Base-by-base conservation (phyloP, 2,113 vertebrate genomes). In the Aphelocoma coerulescens region DNA sequence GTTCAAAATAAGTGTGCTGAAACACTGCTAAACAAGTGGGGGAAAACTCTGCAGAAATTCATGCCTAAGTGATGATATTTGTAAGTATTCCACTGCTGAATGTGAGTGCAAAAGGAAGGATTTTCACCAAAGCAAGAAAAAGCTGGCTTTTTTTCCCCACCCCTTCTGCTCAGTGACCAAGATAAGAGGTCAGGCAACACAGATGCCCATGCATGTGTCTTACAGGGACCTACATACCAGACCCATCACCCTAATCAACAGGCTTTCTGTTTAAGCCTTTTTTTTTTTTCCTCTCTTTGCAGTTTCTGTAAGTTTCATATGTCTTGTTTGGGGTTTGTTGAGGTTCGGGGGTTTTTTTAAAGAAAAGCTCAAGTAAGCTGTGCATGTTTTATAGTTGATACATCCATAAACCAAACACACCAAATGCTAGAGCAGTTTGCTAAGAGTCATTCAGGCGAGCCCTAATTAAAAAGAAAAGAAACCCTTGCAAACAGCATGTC, bases 391-490 rank as follows among this genome's bases (percentile, higher is more conserved):
- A 48, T 35, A 77, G 77, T 49, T 79, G 62, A 66, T 66, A 39
- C 35, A 28, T 79, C 87, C 66, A 74, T 89, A 96, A 93, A 96
- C 30, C 46, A 92, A 95, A 77, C 76, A 85, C 43, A 66, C 30
- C 73, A 91, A 93, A 90, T 7, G 37, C 68, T 93, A 65, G 32
- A 83, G 62, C 55, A 88, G 91, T 75, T 94, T 91, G 81, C 94
- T 91, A 26, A 90, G 92, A 92, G 78, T 44, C 88, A 81, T 85
- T 93, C 75, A 91, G 79, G 75, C 68, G 0, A 95, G 55, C 1
- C 88, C 88, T 90, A 93, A 96, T 95, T 92, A 93, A 95, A 95
- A 96, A 87, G 76, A 95, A 96, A 96, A 76, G 88, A 94, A 88
- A 77, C 74, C 48, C 88, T 87, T 88, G 61, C 93, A 94, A 96